Conservation (phyloP, 2,113 vertebrate genomes). For the Otus sunia region DNA sequence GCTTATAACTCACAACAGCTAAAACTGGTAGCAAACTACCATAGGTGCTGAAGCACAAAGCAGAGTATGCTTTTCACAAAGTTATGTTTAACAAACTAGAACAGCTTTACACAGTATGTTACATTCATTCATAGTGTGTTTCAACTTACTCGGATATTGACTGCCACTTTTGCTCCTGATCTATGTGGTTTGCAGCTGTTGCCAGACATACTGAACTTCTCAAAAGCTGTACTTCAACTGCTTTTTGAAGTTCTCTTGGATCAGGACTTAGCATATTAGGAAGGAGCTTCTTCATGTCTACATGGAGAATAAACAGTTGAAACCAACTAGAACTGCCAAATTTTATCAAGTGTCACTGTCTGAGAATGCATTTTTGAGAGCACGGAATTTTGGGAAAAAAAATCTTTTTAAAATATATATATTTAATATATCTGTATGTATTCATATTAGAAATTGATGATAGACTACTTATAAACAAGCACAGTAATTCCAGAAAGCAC, state of each 20-base stretch:
- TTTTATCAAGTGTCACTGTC: background rate
- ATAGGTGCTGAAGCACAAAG: background rate
- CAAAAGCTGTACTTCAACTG: conserved; percentile 94
- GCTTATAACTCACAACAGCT: background rate
- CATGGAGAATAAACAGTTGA: conserved; percentile 8
- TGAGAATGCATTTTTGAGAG: background rate
- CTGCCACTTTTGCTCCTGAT: conserved; percentile 85
- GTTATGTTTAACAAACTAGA: background rate
- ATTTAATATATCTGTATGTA: background rate
- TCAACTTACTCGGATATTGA: conserved; percentile 86
- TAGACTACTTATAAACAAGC: background rate
- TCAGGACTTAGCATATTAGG: conserved; percentile 93
- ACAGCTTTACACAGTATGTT: background rate
- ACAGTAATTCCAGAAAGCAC: background rate
- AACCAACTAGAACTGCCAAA: background rate
- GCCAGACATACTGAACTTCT: conserved; percentile 89
- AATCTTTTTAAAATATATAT: accelerated
- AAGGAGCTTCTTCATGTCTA: conserved; percentile 96
- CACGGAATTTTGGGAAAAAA: background rate
- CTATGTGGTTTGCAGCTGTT: conserved; percentile 77
- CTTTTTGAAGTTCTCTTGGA: conserved; percentile 94
- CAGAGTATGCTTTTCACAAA: background rate
- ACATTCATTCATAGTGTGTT: background rate
- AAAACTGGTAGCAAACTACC: background rate
- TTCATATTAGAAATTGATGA: background rate